A percentile compares a stretch with the other conserved stretches of the same genome.
phyloP scores from a whole-genome alignment of 2,797 vertebrate species.

The Rhinatrema bivittatum region DNA sequence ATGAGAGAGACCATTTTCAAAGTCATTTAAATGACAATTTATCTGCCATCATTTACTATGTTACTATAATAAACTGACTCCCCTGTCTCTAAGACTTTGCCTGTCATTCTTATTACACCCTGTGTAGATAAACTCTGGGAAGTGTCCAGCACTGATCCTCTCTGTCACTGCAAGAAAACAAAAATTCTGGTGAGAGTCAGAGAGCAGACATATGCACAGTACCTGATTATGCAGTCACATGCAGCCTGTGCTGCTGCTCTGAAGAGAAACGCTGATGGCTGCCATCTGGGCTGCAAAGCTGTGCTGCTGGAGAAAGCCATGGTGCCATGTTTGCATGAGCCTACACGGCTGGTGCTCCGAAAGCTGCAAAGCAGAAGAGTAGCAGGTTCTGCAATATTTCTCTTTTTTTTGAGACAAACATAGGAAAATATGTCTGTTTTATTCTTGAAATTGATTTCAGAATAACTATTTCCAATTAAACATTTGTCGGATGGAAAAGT shows the following conservation, averaged over 20 bases:
- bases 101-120: neutral
- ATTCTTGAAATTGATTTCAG: too few relatives aligned
- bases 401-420: too few relatives aligned
- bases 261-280: conserved; percentile 1
- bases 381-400: too few relatives aligned
- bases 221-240: neutral
- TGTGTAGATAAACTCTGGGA: neutral
- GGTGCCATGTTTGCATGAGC: neutral
- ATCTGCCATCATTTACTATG: too few relatives aligned
- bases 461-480: too few relatives aligned
- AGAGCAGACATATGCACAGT: too few relatives aligned
- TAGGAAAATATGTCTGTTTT: too few relatives aligned
- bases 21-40: too few relatives aligned
- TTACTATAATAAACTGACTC: too few relatives aligned
- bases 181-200: neutral
- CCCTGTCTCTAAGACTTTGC: too few relatives aligned
- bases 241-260: neutral
- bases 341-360: neutral
- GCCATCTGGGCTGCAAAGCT: conserved; percentile 5
- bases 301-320: neutral
- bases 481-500: too few relatives aligned
- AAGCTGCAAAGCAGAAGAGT: conserved; percentile 4
- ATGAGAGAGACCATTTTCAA: too few relatives aligned
- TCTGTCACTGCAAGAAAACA: neutral
- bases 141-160: neutral